Evolutionary conservation across 2,888 invertebrate species (phyloP).

Genomic region (Drosophila monieri): DNA sequence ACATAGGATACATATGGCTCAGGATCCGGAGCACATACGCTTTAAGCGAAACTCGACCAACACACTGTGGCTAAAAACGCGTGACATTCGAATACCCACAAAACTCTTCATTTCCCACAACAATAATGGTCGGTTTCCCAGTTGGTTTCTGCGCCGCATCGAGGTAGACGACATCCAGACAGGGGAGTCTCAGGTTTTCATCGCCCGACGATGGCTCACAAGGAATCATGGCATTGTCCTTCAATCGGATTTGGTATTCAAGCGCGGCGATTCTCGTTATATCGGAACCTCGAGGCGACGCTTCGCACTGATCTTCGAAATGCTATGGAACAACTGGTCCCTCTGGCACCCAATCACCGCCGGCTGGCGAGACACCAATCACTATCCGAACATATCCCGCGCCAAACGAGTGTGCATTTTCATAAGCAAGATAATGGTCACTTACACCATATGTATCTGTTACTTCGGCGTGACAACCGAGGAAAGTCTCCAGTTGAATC

Average conservation of each 20-base stretch:
- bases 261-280: slow-evolving; percentile 13
- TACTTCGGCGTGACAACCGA: slow-evolving; percentile 19
- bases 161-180: slow-evolving; percentile 55
- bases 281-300: slow-evolving; percentile 21
- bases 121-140: slow-evolving; percentile 60
- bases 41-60: slow-evolving; percentile 50
- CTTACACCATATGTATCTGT: slow-evolving; percentile 15
- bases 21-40: slow-evolving; percentile 52
- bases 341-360: slow-evolving; percentile 63
- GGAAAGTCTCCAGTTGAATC: slow-evolving; percentile 23
- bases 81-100: slow-evolving; percentile 61
- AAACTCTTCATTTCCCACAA: slow-evolving; percentile 51
- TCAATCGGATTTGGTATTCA: slow-evolving; percentile 33
- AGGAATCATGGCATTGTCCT: slow-evolving; percentile 30
- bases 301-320: slow-evolving; percentile 20
- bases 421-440: slow-evolving; percentile 38
- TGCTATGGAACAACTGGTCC: slow-evolving; percentile 53
- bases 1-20: slow-evolving; percentile 34
- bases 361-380: slow-evolving; percentile 43
- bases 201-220: slow-evolving; percentile 52
- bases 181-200: slow-evolving; percentile 47
- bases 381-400: slow-evolving; percentile 47
- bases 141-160: slow-evolving; percentile 52
- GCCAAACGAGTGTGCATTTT: slow-evolving; percentile 55
- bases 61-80: slow-evolving; percentile 46